Evolutionary conservation across 2,888 invertebrate genomes (phyloP).

Genomic region (Galerucella calmariensis): DNA sequence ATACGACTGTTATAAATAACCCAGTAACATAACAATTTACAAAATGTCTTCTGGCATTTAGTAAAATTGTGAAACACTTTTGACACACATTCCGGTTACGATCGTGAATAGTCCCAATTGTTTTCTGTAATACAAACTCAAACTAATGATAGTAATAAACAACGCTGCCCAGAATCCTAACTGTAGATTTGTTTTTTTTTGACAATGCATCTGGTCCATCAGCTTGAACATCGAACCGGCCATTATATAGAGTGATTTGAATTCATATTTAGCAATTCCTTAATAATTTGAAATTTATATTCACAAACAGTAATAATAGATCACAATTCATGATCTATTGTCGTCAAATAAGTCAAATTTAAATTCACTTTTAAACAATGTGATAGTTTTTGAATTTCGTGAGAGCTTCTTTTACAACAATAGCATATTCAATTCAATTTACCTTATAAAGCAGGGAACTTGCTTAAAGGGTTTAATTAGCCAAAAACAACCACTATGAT

Average conservation of each 20-base stretch:
- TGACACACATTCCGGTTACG: constrained; percentile 25
- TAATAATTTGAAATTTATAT: too few relatives aligned
- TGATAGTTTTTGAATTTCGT: background rate
- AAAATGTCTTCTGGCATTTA: constrained; percentile 7
- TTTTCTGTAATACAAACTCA: constrained; percentile 27
- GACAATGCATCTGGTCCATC: constrained; percentile 13
- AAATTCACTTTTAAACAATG: background rate
- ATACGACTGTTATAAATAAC: background rate
- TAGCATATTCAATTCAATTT: background rate
- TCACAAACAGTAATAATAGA: too few relatives aligned
- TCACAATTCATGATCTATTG: too few relatives aligned
- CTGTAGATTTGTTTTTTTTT: constrained; percentile 17
- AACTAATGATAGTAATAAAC: constrained; percentile 27
- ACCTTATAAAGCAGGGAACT: background rate
- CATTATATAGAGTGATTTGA: too few relatives aligned
- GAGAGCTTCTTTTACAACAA: constrained; percentile 4
- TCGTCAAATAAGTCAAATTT: too few relatives aligned
- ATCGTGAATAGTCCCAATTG: constrained; percentile 33
- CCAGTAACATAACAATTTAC: background rate
- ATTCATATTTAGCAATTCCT: too few relatives aligned
- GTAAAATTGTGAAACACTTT: constrained; percentile 11
- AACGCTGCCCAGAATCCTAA: constrained; percentile 19
- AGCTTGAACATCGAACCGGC: background rate
- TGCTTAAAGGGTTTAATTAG: too few relatives aligned
- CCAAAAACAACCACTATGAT: too few relatives aligned